Evolutionary conservation across 2,113 vertebrate species (phyloP).

Genomic region (Cyanocitta stelleri): DNA sequence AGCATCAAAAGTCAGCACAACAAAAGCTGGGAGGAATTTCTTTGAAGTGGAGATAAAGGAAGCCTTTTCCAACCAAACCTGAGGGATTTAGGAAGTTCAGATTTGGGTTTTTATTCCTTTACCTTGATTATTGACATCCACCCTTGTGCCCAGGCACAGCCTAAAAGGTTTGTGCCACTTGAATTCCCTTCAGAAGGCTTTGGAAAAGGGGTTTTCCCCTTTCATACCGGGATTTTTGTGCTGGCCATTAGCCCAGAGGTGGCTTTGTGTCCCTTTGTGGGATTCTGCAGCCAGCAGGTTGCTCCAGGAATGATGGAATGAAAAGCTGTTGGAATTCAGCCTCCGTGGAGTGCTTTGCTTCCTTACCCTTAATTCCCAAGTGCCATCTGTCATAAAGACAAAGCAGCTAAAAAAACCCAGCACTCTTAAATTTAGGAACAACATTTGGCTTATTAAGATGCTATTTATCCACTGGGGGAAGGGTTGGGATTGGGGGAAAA

Average conservation of each 20-base stretch:
- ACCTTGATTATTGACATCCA: background rate
- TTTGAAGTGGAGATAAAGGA: background rate
- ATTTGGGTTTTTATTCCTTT: fast-evolving
- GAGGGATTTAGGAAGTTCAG: background rate
- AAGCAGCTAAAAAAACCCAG: background rate
- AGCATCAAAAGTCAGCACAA: background rate
- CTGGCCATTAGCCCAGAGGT: background rate
- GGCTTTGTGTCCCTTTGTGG: background rate
- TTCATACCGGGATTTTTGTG: background rate
- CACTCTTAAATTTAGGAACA: background rate
- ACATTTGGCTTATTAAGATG: background rate
- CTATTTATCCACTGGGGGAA: background rate
- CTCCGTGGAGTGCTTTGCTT: background rate
- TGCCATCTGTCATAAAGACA: background rate
- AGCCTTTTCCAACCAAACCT: background rate
- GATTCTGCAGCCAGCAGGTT: background rate
- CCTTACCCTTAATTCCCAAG: background rate
- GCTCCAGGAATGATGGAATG: background rate
- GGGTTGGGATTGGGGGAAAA: background rate
- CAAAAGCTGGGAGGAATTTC: background rate
- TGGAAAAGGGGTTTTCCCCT: background rate
- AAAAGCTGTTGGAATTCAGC: background rate
- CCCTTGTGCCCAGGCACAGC: background rate
- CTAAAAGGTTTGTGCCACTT: background rate
- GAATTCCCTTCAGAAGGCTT: background rate